Evolutionary conservation across 2,888 invertebrate species (phyloP).

Genomic region (Tinea semifulvella): DNA sequence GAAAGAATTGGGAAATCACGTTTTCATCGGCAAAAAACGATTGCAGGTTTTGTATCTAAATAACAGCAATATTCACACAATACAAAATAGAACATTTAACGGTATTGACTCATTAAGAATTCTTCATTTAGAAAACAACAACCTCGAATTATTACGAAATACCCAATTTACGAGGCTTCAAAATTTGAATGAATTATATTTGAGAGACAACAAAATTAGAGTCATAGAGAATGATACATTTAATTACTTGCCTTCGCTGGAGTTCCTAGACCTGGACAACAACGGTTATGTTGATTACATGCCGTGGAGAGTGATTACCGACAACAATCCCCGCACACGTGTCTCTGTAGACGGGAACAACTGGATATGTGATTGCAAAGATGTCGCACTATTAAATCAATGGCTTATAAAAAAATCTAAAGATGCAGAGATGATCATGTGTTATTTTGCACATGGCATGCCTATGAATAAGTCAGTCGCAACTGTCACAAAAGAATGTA

Average conservation of each 20-base stretch:
- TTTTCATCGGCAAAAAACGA: slow-evolving; percentile 87
- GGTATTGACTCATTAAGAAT: slow-evolving; percentile 77
- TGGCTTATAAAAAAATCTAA: slow-evolving; percentile 75
- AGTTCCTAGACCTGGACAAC: slow-evolving; percentile 78
- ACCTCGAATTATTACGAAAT: slow-evolving; percentile 74
- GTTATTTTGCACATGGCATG: slow-evolving; percentile 65
- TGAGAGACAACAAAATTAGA: slow-evolving; percentile 78
- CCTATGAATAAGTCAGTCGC: slow-evolving; percentile 62
- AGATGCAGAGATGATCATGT: slow-evolving; percentile 73
- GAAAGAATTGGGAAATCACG: slow-evolving; percentile 81
- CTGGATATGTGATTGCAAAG: slow-evolving; percentile 85
- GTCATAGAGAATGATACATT: slow-evolving; percentile 81
- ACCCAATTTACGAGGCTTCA: slow-evolving; percentile 82
- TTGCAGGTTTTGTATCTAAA: slow-evolving; percentile 81
- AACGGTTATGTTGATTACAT: slow-evolving; percentile 81
- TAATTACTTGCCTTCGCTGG: slow-evolving; percentile 74
- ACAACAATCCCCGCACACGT: slow-evolving; percentile 72
- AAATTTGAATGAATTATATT: slow-evolving; percentile 77
- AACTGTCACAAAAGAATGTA: slow-evolving; percentile 62
- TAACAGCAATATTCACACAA: slow-evolving; percentile 77
- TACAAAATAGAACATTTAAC: slow-evolving; percentile 85
- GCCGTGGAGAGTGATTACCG: slow-evolving; percentile 75
- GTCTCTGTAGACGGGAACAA: slow-evolving; percentile 80
- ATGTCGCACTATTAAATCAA: slow-evolving; percentile 72
- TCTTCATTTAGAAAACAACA: slow-evolving; percentile 81